phyloP scores from a whole-genome alignment of 2,797 vertebrate genomes.

The Coregonus sp. region DNA sequence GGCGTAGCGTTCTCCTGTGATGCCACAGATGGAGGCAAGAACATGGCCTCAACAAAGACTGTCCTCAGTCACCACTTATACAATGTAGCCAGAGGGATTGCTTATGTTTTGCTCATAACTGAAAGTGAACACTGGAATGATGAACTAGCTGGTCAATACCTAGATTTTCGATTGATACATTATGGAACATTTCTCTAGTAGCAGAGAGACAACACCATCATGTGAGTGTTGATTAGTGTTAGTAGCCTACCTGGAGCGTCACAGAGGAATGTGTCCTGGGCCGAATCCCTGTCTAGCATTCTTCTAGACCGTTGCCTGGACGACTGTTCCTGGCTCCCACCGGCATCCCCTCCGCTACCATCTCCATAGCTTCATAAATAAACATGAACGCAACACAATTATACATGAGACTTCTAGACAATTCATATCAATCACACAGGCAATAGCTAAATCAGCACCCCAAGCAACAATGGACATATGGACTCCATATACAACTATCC shows the following conservation, averaged over 20 bases:
- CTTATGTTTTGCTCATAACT: not conserved
- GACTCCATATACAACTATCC: not conserved
- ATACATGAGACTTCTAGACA: not conserved
- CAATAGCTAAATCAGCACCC: not conserved
- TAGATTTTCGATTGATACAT: not conserved
- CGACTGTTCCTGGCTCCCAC: constrained; percentile 41
- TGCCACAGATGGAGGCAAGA: constrained; percentile 40
- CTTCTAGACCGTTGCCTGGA: constrained; percentile 75
- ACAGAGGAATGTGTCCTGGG: constrained; percentile 87
- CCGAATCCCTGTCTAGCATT: constrained; percentile 84
- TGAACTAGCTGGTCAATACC: not conserved
- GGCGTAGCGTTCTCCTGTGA: constrained; percentile 80
- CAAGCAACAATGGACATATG: not conserved
- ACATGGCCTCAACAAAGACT: not conserved
- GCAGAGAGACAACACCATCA: not conserved
- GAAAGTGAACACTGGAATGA: not conserved
- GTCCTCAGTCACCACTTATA: not conserved
- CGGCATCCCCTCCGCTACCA: constrained; percentile 37
- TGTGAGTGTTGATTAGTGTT: not conserved
- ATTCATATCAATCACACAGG: too few relatives aligned
- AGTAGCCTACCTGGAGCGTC: constrained; percentile 84
- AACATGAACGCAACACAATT: constrained; percentile 15
- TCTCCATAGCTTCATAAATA: constrained; percentile 34
- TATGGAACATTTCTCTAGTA: not conserved
- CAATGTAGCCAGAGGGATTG: not conserved